These are phyloP conservation scores for Rhagonycha fulva DNA, from an alignment of 2,888 invertebrate genomes.

Conservation along the genomic window DNA sequence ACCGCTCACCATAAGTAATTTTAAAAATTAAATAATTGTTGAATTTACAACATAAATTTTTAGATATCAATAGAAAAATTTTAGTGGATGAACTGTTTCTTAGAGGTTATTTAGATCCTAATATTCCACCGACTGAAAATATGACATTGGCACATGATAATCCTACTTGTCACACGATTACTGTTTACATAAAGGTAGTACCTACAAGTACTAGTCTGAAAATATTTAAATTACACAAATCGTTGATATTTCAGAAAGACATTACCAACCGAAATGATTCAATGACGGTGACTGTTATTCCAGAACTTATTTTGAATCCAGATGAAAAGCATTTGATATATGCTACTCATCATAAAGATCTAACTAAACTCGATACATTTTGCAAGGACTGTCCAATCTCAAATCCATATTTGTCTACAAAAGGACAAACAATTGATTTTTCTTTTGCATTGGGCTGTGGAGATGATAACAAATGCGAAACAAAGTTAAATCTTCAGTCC, in stretches of 20 bases:
- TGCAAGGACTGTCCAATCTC: conserved; percentile 42
- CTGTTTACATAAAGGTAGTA: conserved; percentile 25
- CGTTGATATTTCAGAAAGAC: conserved; percentile 6
- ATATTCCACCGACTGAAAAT: background rate
- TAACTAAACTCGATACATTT: conserved; percentile 36
- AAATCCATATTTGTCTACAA: conserved; percentile 35
- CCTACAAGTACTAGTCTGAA: background rate
- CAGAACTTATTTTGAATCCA: conserved; percentile 17
- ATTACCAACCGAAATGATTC: conserved; percentile 28
- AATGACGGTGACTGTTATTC: conserved; percentile 34
- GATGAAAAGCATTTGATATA: conserved; percentile 18
- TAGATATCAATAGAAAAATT: conserved; percentile 15
- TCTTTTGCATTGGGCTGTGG: conserved; percentile 48
- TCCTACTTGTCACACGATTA: conserved; percentile 27
- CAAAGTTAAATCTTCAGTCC: conserved; percentile 37
- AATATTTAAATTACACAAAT: background rate
- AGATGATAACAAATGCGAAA: conserved; percentile 42
- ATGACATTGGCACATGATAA: conserved; percentile 7
- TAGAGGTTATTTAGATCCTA: conserved; percentile 21
- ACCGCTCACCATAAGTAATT: conserved; percentile 14
- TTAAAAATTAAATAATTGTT: background rate
- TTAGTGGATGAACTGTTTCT: conserved; percentile 30
- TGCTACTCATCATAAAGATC: conserved; percentile 18
- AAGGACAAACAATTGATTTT: conserved; percentile 37
- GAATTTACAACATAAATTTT: background rate